phyloP scores from a whole-genome alignment of 2,797 vertebrate genomes.

The Carduelis carduelis region DNA sequence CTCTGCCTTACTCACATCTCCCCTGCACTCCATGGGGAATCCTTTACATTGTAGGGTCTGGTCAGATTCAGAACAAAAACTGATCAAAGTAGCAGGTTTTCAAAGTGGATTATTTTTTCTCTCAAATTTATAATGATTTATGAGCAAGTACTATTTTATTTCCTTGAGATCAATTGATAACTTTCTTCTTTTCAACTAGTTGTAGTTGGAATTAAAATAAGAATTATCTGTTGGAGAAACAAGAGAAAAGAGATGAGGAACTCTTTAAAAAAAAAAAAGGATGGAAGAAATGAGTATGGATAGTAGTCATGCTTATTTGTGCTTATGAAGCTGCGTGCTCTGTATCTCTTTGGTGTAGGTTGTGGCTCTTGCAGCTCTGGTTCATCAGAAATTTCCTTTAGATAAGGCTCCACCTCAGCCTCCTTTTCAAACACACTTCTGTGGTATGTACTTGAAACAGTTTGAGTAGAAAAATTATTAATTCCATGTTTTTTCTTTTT shows the following conservation, averaged over 20 bases:
- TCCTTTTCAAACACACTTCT: slow-evolving; percentile 93
- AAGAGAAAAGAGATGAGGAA: not conserved
- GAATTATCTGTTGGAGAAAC: not conserved
- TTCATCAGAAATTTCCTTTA: slow-evolving; percentile 88
- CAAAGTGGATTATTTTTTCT: not conserved
- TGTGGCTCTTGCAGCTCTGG: slow-evolving; percentile 86
- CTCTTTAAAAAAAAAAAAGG: not conserved
- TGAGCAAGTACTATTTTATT: not conserved
- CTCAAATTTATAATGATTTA: not conserved
- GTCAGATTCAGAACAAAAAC: not conserved
- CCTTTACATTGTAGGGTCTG: not conserved
- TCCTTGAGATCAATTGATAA: not conserved
- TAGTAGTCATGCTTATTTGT: not conserved
- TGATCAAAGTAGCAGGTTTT: not conserved
- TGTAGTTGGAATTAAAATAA: not conserved
- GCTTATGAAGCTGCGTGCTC: not conserved
- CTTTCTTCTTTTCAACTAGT: not conserved
- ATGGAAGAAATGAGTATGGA: not conserved
- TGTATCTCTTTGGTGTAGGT: slow-evolving; percentile 76
- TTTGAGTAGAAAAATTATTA: not conserved
- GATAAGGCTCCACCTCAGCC: slow-evolving; percentile 91
- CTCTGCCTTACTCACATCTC: not conserved
- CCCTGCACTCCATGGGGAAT: not conserved
- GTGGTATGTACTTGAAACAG: slow-evolving; percentile 79
- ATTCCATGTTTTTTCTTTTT: not conserved